Evolutionary conservation across 2,888 invertebrate species (phyloP), one percentile per base, ranked within the genome.

Genomic region (Coecobrya sp.): DNA sequence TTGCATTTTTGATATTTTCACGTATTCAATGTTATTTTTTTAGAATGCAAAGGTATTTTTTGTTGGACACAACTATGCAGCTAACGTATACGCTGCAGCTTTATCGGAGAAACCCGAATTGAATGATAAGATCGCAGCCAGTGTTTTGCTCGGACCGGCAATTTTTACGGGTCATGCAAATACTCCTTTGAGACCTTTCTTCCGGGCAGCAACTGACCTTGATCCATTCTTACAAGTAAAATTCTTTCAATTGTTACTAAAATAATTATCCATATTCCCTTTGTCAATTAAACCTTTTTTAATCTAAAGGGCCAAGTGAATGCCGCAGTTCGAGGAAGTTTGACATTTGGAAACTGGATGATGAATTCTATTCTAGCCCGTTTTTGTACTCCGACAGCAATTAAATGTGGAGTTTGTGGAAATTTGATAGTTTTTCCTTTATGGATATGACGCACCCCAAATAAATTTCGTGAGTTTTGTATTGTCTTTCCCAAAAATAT

Each of bases 361-460:
- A 16, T 49, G 5, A 42, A 42, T 27, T 45, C 36, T 22, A 30
- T 62, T 36, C 62, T 59, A 7, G 59, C 79, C 19, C 36, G 27
- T 27, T 88, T 86, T 19, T 79, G 86, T 16, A 91, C 90, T 2
- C 86, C 84, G 10, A 42, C 62, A 11, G 65, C 79, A 36, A 45
- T 86, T 5, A 85, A 49, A 27, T 86, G 86, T 22, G 76, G 86
- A n/a, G 25, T 91, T 45, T 91, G 90, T 45, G 90, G 73, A n/a
- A 91, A 91, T 27, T 16, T 91, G 2, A 19, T 76, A n/a, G 10
- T 91, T 86, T 45, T 85, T 65, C 19, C 10, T 91, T 10, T 86
- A 79, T 49, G 90, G 90, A 27, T 85, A 19, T 76, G 86, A 91
- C 49, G 79, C 90, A 22, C 45, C 65, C 0, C 90, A 91, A 79